These are phyloP conservation scores for Heteromyza rotundicornis DNA, from an alignment of 2,888 invertebrate species.

Conservation along the genomic window DNA sequence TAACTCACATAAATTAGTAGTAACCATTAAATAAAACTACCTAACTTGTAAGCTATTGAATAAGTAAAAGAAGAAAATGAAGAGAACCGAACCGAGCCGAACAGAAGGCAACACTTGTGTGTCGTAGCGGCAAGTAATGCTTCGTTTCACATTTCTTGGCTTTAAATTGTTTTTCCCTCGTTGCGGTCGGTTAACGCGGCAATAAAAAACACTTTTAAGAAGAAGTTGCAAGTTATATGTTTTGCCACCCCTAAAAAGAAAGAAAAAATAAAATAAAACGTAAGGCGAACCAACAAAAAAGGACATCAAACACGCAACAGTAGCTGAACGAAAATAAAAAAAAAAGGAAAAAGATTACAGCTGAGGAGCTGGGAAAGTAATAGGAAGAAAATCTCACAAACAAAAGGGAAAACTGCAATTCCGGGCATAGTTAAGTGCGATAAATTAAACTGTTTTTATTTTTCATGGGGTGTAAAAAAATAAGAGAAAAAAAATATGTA, in stretches of 20 bases:
- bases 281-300: too few relatives aligned
- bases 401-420: background rate
- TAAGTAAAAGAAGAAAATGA: slow-evolving; percentile 18
- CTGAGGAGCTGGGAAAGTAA: background rate
- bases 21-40: background rate
- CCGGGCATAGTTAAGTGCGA: background rate
- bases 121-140: background rate
- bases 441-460: background rate
- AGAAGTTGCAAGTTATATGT: slow-evolving; percentile 3
- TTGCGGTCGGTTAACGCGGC: slow-evolving; percentile 61
- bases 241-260: too few relatives aligned
- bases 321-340: too few relatives aligned
- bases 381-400: background rate
- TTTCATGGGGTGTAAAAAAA: background rate
- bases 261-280: too few relatives aligned
- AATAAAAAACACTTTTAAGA: slow-evolving; percentile 58
- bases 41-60: background rate
- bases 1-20: background rate
- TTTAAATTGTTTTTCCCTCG: slow-evolving; percentile 36
- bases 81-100: too few relatives aligned
- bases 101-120: too few relatives aligned
- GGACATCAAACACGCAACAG: too few relatives aligned
- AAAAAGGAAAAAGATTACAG: too few relatives aligned
- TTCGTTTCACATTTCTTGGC: slow-evolving; percentile 5
- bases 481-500: background rate